phyloP scores from a whole-genome alignment of 64 coral and sea anemone species.

The Porites lutea region DNA sequence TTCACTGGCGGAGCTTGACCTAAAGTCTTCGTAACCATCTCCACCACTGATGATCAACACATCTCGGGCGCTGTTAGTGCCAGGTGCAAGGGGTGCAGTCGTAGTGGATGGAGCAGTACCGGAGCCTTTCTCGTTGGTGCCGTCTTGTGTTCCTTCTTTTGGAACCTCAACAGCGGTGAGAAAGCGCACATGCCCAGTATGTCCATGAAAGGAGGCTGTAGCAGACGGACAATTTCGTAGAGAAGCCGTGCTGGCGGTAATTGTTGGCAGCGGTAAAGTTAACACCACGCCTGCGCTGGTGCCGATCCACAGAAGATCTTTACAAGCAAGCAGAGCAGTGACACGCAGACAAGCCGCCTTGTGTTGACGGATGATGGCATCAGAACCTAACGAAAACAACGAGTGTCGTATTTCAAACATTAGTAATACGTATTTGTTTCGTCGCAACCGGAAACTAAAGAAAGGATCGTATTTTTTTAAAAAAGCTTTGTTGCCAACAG shows the following conservation, averaged over 20 bases:
- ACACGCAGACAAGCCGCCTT: slow-evolving; percentile 96
- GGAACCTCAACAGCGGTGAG: slow-evolving; percentile 93
- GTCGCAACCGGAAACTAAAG: not conserved
- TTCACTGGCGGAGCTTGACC: slow-evolving; percentile 93
- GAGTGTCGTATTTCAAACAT: not conserved
- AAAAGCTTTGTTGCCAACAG: too few species aligned
- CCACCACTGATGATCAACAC: slow-evolving; percentile 99
- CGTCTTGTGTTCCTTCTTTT: slow-evolving; percentile 73
- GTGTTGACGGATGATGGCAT: slow-evolving; percentile 98
- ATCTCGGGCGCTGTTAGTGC: slow-evolving; percentile 31
- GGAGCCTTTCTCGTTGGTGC: slow-evolving; percentile 70
- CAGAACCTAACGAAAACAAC: slow-evolving; percentile 77
- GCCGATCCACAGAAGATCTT: slow-evolving; percentile 99
- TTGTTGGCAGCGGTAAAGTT: slow-evolving; percentile 96
- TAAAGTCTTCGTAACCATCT: slow-evolving; percentile 99
- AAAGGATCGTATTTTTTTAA: too few species aligned
- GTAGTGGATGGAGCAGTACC: slow-evolving; percentile 33
- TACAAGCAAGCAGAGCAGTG: slow-evolving; percentile 91
- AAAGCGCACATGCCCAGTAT: slow-evolving; percentile 98
- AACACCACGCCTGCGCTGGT: slow-evolving; percentile 99
- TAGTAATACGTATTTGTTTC: not conserved
- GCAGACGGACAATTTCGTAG: slow-evolving; percentile 87
- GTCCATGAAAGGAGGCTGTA: slow-evolving; percentile 93
- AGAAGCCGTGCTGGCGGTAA: slow-evolving; percentile 91
- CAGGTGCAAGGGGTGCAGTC: slow-evolving; percentile 35